Percentiles rank a stretch among this genome's conserved stretches.
These are phyloP conservation scores for Abrostola triplasia DNA, from an alignment of 2,888 invertebrate genomes.

Conservation along the genomic window DNA sequence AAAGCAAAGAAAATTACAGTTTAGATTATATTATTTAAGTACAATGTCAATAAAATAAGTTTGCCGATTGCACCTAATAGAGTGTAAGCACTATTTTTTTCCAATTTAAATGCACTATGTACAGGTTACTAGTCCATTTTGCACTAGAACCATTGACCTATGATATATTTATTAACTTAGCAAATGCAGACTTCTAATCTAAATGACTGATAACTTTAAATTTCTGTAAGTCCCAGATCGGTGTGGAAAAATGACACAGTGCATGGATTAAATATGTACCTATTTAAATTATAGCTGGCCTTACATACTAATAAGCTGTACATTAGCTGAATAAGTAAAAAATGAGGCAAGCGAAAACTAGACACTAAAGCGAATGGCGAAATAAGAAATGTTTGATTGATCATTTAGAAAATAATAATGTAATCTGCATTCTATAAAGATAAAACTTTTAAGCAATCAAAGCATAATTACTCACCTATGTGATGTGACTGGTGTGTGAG, in stretches of 20 bases:
- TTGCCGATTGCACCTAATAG: too few species aligned
- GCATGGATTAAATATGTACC: constrained; percentile 14
- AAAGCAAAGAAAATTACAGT: too few species aligned
- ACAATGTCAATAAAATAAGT: too few species aligned
- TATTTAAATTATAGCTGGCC: neutral
- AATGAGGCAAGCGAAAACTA: neutral
- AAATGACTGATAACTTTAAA: constrained; percentile 6
- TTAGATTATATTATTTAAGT: too few species aligned
- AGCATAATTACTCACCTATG: constrained; percentile 72
- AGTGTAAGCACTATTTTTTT: neutral
- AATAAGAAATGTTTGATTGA: neutral
- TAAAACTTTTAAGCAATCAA: neutral
- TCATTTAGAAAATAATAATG: neutral
- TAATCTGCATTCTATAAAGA: neutral
- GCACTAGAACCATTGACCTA: neutral
- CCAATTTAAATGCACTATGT: constrained; percentile 2
- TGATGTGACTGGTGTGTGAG: constrained; percentile 83
- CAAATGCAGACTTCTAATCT: neutral
- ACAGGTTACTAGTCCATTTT: neutral
- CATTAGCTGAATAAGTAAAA: neutral
- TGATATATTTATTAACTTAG: neutral
- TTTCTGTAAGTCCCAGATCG: constrained; percentile 51
- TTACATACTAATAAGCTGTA: constrained; percentile 1
- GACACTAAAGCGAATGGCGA: neutral
- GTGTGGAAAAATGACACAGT: constrained; percentile 26